Evolutionary conservation across 2,888 invertebrate genomes (phyloP), one percentile per base, ranked within the genome.

Genomic region (Drosophila mulleri): DNA sequence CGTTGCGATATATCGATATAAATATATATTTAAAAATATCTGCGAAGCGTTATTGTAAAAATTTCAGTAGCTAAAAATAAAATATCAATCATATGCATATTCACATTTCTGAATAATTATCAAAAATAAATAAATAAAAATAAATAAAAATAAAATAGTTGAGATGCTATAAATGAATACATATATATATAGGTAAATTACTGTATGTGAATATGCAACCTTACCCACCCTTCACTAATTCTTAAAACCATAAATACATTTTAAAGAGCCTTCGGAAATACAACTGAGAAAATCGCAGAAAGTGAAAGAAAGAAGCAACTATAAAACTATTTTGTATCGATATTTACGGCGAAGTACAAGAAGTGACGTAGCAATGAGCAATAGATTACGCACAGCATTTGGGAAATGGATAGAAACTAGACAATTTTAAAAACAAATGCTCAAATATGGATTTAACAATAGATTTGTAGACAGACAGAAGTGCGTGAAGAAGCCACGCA

Each of bases 351-450:
- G 18, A 32, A 47, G 7, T n/a, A 45, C 35, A 45, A 8, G 35
- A 44, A 12, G 78, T 79, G 56, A 11, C 53, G n/a, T 67, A 75
- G 75, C 77, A 67, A 58, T 14, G 44, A 77, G 75, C 76, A 42
- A 42, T 48, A 16, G 14, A n/a, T 16, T 54, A 18, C 0, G 39
- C 42, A 37, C 35, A 74, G 23, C 52, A 54, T 62, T 45, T 52
- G 68, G 26, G 26, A 41, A 60, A 23, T 42, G 14, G n/a, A 52
- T 47, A 52, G 58, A 52, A 62, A 54, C 39, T 26, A 48, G 63
- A 58, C 60, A 41, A 57, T 75, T 75, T 60, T 54, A 53, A 57
- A 57, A 74, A 66, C 29, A 48, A 42, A 47, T 32, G 32, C 32
- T 11, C 7, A 20, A 50, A 53, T 47, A 42, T 32, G 14, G 37